These are phyloP conservation scores for Taenioides sp. DNA, from an alignment of 2,797 vertebrate genomes.

Conservation along the genomic window DNA sequence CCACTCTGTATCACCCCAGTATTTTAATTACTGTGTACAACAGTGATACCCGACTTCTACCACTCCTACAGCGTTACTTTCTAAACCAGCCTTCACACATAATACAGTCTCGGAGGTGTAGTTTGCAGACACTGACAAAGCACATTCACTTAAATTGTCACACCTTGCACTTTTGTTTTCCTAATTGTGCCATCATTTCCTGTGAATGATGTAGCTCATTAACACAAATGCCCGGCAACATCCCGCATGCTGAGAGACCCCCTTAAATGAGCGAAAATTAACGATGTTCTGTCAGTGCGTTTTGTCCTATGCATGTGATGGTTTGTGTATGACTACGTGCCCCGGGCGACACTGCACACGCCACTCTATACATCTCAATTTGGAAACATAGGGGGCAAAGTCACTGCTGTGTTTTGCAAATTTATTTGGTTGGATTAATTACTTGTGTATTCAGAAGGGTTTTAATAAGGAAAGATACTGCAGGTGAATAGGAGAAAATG, in stretches of 20 bases:
- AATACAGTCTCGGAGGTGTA: constrained; percentile 74
- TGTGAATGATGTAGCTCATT: constrained; percentile 84
- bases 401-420: constrained; percentile 25
- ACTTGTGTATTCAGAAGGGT: constrained; percentile 15
- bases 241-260: constrained; percentile 74
- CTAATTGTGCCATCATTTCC: constrained; percentile 85
- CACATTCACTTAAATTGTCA: constrained; percentile 84
- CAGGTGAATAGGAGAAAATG: too few species aligned
- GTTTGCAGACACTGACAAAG: constrained; percentile 84
- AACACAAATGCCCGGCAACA: constrained; percentile 81
- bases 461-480: background rate
- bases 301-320: constrained; percentile 30
- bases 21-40: constrained; percentile 19
- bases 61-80: constrained; percentile 51
- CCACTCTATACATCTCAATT: constrained; percentile 12
- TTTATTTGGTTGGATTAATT: constrained; percentile 31
- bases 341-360: constrained; percentile 23
- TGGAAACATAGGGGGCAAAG: constrained; percentile 8
- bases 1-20: constrained; percentile 1
- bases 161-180: constrained; percentile 87
- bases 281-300: constrained; percentile 66
- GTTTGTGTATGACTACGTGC: constrained; percentile 23
- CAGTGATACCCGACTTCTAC: constrained; percentile 59
- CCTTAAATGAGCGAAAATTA: constrained; percentile 81
- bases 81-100: constrained; percentile 64